phyloP scores from a whole-genome alignment of 2,797 vertebrate genomes.

The Eutrigla gurnardus region DNA sequence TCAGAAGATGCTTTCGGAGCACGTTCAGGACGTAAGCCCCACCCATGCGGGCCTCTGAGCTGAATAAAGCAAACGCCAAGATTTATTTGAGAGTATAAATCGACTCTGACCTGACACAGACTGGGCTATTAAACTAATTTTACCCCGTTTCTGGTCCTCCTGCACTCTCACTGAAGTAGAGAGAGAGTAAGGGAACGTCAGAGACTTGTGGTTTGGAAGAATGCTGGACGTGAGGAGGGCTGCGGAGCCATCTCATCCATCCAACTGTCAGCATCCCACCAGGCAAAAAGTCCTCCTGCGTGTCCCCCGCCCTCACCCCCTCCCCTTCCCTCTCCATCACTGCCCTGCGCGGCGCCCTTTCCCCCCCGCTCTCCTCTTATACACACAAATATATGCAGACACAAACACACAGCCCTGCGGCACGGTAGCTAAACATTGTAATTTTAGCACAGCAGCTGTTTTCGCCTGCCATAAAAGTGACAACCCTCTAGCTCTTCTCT shows the following conservation, averaged over 20 bases:
- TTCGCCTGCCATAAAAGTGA: constrained; percentile 60
- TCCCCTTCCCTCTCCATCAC: neutral
- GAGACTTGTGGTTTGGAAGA: constrained; percentile 26
- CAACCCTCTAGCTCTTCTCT: constrained; percentile 42
- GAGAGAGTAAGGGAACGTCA: constrained; percentile 3
- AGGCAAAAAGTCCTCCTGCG: constrained; percentile 43
- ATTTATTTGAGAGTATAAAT: constrained; percentile 20
- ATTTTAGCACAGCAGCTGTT: constrained; percentile 74
- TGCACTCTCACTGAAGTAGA: neutral
- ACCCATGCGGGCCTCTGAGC: neutral
- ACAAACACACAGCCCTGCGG: constrained; percentile 49
- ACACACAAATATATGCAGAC: constrained; percentile 31
- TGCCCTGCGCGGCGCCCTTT: neutral
- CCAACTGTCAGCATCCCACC: constrained; percentile 64
- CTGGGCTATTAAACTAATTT: neutral
- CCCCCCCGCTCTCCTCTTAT: neutral
- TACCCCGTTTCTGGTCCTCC: neutral
- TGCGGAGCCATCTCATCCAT: constrained; percentile 55
- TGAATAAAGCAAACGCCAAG: constrained; percentile 19
- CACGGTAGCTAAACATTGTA: constrained; percentile 46
- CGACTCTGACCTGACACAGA: constrained; percentile 2
- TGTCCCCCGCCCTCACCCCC: constrained; percentile 6
- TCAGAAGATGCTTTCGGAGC: neutral
- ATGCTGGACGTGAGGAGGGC: constrained; percentile 40
- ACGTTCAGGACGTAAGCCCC: neutral